Conservation (phyloP, 1,140 invertebrate species). For the Nephotettix cincticeps region DNA sequence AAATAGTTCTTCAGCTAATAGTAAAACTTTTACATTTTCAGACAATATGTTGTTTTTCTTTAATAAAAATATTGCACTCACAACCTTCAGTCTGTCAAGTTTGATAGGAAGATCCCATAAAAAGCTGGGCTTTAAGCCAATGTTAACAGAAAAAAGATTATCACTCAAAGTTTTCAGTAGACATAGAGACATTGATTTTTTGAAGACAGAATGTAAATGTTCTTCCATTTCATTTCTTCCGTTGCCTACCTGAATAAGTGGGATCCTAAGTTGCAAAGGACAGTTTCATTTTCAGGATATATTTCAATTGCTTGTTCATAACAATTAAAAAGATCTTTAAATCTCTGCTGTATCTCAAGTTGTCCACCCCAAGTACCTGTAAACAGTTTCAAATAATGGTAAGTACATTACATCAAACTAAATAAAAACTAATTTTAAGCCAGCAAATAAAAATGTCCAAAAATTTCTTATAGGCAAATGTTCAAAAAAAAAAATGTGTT, state of each 20-base stretch:
- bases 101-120: conserved; percentile 37
- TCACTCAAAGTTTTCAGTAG: conserved; percentile 22
- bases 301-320: conserved; percentile 50
- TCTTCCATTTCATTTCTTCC: not conserved
- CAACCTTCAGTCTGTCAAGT: not conserved
- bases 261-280: conserved; percentile 44
- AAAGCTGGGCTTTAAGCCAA: conserved; percentile 37
- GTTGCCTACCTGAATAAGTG: conserved; percentile 49
- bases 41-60: conserved; percentile 20
- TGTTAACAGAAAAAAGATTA: conserved; percentile 33
- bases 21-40: conserved; percentile 19
- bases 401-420: not conserved
- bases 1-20: conserved; percentile 30
- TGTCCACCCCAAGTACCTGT: conserved; percentile 47
- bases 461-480: not conserved
- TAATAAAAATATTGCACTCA: conserved; percentile 22
- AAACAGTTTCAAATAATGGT: not conserved
- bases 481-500: not conserved
- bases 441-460: not conserved
- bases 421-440: not conserved
- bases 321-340: conserved; percentile 46
- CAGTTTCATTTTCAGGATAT: conserved; percentile 45
- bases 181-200: conserved; percentile 15
- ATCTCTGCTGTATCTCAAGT: conserved; percentile 32
- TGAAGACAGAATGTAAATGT: conserved; percentile 16